Percentiles rank a stretch among this genome's conserved stretches.
These are phyloP conservation scores for Perdita meconis DNA, from an alignment of 2,888 invertebrate genomes.

Conservation along the genomic window DNA sequence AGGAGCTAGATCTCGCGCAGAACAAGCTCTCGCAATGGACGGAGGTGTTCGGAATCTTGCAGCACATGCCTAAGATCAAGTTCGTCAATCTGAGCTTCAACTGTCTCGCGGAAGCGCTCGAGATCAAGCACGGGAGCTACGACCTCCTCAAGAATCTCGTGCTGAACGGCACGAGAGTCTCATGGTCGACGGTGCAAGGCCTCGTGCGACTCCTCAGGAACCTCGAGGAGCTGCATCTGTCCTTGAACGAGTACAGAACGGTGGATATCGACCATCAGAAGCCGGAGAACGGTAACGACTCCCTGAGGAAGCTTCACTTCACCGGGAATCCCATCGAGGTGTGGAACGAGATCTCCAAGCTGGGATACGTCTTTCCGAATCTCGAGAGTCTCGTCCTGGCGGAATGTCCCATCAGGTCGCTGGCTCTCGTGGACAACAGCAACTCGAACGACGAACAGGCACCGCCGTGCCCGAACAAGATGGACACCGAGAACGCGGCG, in stretches of 20 bases:
- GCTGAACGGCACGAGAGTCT: slow-evolving; percentile 93
- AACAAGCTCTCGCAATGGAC: slow-evolving; percentile 95
- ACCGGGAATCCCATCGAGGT: slow-evolving; percentile 93
- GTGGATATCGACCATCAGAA: slow-evolving; percentile 87
- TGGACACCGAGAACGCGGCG: slow-evolving; percentile 55
- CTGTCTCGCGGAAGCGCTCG: slow-evolving; percentile 89
- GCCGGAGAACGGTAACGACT: slow-evolving; percentile 86
- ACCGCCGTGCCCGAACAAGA: slow-evolving; percentile 28
- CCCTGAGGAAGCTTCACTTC: slow-evolving; percentile 92
- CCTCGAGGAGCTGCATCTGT: slow-evolving; percentile 96
- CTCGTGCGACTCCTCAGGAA: slow-evolving; percentile 91
- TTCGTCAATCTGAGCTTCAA: slow-evolving; percentile 97
- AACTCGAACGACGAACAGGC: slow-evolving; percentile 59
- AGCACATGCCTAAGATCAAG: slow-evolving; percentile 94
- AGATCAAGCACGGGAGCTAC: slow-evolving; percentile 82
- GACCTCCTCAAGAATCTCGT: slow-evolving; percentile 89
- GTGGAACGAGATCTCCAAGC: slow-evolving; percentile 93
- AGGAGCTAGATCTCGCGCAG: slow-evolving; percentile 96
- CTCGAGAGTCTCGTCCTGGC: slow-evolving; percentile 94
- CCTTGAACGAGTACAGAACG: slow-evolving; percentile 93
- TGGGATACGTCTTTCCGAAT: slow-evolving; percentile 94
- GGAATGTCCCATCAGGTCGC: slow-evolving; percentile 90
- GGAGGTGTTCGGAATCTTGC: slow-evolving; percentile 94
- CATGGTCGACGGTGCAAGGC: slow-evolving; percentile 93
- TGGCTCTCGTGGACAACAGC: slow-evolving; percentile 80